Evolutionary conservation across 2,113 vertebrate species (phyloP).

Genomic region (Psephotus haematonotus): DNA sequence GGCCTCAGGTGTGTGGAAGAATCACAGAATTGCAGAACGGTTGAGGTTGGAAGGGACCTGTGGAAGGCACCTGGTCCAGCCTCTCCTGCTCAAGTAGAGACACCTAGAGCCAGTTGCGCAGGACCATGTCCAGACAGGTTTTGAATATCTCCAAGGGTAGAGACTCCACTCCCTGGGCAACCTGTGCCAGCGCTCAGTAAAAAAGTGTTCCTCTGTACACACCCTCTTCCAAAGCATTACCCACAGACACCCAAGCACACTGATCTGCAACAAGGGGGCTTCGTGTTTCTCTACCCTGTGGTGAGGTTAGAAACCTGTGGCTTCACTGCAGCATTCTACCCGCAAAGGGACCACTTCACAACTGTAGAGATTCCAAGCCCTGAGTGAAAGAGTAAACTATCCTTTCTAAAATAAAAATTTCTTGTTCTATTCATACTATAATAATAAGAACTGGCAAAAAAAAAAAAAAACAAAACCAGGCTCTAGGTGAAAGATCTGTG

Average conservation of each 20-base stretch:
- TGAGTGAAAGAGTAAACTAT: neutral
- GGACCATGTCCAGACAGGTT: neutral
- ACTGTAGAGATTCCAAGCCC: neutral
- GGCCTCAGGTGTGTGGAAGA: neutral
- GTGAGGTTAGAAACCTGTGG: neutral
- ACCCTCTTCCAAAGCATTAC: neutral
- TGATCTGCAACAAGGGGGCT: neutral
- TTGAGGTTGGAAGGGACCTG: neutral
- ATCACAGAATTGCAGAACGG: neutral
- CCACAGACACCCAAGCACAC: neutral
- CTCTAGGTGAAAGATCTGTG: neutral
- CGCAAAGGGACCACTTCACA: neutral
- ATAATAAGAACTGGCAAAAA: neutral
- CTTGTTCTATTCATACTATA: neutral
- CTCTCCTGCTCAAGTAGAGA: neutral
- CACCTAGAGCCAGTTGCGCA: neutral
- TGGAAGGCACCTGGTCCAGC: neutral
- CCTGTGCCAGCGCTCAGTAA: neutral
- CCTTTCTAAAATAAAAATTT: neutral
- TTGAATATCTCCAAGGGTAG: neutral
- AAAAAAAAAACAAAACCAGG: neutral
- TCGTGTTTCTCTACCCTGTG: accelerated
- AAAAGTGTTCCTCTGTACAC: neutral
- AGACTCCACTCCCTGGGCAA: neutral
- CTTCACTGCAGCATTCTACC: neutral